A percentile compares a stretch with the other conserved stretches of the same genome.
Conservation (phyloP, 2,888 invertebrate genomes). For the Thysanoteuthis rhombus region DNA sequence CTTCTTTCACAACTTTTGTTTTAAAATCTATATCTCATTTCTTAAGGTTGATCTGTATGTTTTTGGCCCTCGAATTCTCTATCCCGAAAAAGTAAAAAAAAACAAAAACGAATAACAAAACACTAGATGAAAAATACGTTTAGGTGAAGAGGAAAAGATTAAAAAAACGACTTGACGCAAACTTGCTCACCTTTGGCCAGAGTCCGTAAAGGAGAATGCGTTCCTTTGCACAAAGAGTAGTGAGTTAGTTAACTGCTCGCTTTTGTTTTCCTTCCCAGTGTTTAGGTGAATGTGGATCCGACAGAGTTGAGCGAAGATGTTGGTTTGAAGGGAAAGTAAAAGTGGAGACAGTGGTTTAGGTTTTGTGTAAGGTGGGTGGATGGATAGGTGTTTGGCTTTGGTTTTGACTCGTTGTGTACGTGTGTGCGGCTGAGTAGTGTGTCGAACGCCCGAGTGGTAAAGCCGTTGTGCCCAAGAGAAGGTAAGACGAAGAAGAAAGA, state of each 20-base stretch:
- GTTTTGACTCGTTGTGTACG: background rate
- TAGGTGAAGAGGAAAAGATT: background rate
- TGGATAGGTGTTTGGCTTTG: background rate
- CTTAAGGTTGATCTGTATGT: too few relatives aligned
- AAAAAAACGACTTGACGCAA: background rate
- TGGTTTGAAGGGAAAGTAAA: background rate
- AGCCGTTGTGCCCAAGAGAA: background rate
- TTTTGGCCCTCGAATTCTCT: too few relatives aligned
- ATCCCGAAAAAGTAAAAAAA: background rate
- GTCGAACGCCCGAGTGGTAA: background rate
- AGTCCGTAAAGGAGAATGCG: background rate
- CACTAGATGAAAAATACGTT: background rate
- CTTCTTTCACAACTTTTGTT: too few relatives aligned
- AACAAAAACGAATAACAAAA: too few relatives aligned
- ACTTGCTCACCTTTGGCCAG: background rate
- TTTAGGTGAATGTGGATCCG: background rate
- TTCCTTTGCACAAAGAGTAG: background rate
- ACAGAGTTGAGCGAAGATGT: background rate
- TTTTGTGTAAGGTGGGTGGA: background rate
- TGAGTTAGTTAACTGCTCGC: background rate
- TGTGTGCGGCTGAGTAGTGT: background rate
- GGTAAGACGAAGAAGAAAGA: background rate
- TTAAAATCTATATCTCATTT: too few relatives aligned
- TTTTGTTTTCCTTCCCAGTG: background rate
- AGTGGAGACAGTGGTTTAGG: background rate